These are phyloP conservation scores for Albula goreensis DNA, from an alignment of 2,113 vertebrate species.

Conservation along the genomic window DNA sequence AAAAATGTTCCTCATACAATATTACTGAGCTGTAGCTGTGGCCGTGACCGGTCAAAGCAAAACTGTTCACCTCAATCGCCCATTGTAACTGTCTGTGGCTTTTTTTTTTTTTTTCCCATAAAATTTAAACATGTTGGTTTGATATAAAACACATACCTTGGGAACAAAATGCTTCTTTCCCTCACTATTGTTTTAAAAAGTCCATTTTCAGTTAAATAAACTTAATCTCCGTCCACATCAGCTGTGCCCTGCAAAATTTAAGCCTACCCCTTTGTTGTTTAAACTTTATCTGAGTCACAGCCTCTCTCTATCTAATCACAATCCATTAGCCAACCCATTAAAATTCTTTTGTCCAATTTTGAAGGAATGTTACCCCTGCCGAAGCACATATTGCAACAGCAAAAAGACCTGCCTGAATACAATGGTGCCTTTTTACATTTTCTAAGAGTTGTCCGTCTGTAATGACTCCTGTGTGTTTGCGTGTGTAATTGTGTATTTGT, in stretches of 20 bases:
- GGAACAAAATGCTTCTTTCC: neutral
- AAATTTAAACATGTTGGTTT: neutral
- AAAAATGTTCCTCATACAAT: no score
- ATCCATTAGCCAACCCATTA: slow-evolving; percentile 73
- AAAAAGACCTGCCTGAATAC: slow-evolving; percentile 35
- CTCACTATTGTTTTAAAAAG: neutral
- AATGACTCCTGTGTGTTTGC: slow-evolving; percentile 6
- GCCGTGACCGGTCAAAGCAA: no score
- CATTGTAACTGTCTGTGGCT: no score
- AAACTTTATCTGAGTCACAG: slow-evolving; percentile 40
- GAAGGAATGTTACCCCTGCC: slow-evolving; percentile 71
- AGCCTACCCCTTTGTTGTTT: slow-evolving; percentile 44
- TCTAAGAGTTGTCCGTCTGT: slow-evolving; percentile 52
- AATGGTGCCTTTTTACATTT: slow-evolving; percentile 68
- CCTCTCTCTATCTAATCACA: slow-evolving; percentile 68
- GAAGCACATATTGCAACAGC: slow-evolving; percentile 62
- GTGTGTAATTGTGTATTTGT: neutral
- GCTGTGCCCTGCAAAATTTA: slow-evolving; percentile 50
- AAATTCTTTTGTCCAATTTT: slow-evolving; percentile 80
- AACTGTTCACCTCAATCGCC: no score
- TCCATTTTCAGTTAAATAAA: slow-evolving; percentile 59
- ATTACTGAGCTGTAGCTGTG: no score
- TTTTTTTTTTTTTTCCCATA: no score
- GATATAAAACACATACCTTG: neutral
- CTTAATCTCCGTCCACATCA: slow-evolving; percentile 45